Evolutionary conservation across 1,140 invertebrate species (phyloP).

Genomic region (Phenacoccus solenopsis): DNA sequence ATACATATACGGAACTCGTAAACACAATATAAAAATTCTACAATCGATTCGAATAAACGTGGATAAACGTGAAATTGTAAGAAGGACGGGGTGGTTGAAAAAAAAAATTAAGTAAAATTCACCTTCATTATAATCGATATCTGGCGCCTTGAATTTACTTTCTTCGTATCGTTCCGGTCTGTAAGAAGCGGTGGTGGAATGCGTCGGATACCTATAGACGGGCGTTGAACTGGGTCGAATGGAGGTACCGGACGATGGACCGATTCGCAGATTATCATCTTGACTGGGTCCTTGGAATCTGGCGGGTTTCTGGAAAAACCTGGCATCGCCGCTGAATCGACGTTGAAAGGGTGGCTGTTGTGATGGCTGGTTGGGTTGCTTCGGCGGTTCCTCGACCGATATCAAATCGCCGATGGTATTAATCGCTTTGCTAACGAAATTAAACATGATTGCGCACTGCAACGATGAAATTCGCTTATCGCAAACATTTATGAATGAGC

Average conservation of each 20-base stretch:
- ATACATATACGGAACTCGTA: too few relatives aligned
- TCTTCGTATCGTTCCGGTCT: neutral
- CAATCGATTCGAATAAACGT: too few relatives aligned
- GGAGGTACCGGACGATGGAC: neutral
- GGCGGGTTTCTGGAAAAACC: neutral
- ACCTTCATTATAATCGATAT: neutral
- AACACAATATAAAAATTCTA: too few relatives aligned
- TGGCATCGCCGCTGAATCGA: neutral
- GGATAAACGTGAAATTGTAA: too few relatives aligned
- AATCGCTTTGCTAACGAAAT: neutral
- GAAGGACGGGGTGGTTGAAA: too few relatives aligned
- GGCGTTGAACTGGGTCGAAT: neutral
- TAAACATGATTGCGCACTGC: neutral
- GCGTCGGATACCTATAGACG: neutral
- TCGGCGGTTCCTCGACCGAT: neutral
- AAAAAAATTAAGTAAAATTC: neutral
- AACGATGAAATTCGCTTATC: neutral
- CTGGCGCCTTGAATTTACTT: neutral
- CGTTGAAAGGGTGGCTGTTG: neutral
- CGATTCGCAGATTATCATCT: neutral
- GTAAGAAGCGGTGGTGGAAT: too few relatives aligned
- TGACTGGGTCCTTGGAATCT: neutral
- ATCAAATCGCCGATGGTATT: neutral
- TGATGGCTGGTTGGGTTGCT: neutral
- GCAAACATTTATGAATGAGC: neutral